These are phyloP conservation scores for Tragopan temminckii DNA, from an alignment of 2,797 vertebrate species.

Conservation along the genomic window DNA sequence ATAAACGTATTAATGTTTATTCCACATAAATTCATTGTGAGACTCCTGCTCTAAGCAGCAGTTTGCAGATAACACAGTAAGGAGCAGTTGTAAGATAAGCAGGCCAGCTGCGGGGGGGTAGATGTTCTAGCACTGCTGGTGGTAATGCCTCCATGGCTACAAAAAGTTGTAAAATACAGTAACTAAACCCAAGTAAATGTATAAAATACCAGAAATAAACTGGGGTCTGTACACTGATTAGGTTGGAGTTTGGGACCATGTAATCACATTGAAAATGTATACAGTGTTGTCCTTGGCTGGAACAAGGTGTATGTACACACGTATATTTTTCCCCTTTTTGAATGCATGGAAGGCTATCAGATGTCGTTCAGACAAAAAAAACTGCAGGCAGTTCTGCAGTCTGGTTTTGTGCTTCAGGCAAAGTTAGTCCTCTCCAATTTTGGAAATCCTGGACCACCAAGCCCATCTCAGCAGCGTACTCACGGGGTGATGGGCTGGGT, in stretches of 20 bases:
- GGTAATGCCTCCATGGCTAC: not conserved
- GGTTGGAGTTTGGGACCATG: not conserved
- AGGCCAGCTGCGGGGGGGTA: not conserved
- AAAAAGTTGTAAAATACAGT: not conserved
- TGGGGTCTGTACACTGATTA: not conserved
- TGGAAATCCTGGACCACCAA: not conserved
- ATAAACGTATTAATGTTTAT: not conserved
- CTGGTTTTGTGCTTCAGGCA: not conserved
- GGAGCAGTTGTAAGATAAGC: not conserved
- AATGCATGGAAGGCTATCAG: not conserved
- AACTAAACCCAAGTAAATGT: accelerated
- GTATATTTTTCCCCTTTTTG: too few species aligned
- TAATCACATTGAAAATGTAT: not conserved
- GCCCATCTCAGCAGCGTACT: not conserved
- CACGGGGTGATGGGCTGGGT: not conserved
- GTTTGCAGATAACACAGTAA: not conserved
- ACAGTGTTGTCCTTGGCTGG: not conserved
- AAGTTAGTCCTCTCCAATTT: not conserved
- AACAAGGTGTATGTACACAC: not conserved
- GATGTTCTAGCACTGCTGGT: not conserved
- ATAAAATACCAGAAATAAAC: not conserved
- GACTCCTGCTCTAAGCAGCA: not conserved
- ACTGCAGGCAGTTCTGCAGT: not conserved
- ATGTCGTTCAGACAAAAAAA: not conserved
- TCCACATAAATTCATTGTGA: not conserved